These are phyloP conservation scores for Ochotona princeps DNA, from an alignment of 2,113 vertebrate genomes.

Conservation along the genomic window DNA sequence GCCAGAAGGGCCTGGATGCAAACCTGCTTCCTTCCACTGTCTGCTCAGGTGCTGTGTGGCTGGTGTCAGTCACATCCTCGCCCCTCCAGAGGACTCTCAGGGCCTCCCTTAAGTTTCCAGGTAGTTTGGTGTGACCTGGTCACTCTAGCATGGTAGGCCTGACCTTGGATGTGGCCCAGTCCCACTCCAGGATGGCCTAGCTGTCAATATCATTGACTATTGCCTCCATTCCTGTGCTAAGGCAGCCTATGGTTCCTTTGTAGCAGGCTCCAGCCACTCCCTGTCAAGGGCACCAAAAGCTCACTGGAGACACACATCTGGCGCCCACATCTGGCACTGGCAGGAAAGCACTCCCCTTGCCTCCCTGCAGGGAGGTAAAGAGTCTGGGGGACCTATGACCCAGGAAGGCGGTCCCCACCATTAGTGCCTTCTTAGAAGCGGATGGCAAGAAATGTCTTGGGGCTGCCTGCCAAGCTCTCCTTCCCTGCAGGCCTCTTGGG, in stretches of 20 bases:
- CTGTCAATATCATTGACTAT: not conserved
- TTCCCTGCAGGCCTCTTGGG: not conserved
- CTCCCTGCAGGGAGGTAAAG: not conserved
- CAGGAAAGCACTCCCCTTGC: not conserved
- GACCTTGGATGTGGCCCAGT: not conserved
- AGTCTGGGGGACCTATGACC: not conserved
- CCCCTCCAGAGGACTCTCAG: not conserved
- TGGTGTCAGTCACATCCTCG: not conserved
- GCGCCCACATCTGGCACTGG: not conserved
- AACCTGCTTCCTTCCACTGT: not conserved
- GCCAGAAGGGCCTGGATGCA: not conserved
- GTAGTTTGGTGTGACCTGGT: not conserved
- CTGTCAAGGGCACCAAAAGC: not conserved
- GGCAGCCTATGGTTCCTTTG: not conserved
- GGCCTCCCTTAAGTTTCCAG: not conserved
- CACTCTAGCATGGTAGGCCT: not conserved
- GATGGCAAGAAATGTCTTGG: not conserved
- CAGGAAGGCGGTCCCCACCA: not conserved
- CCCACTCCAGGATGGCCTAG: not conserved
- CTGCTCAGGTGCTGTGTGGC: not conserved
- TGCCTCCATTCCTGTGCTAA: not conserved
- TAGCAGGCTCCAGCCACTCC: not conserved
- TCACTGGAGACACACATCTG: not conserved
- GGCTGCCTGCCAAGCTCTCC: not conserved
- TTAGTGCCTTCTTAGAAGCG: not conserved